Percentiles rank a stretch among this genome's conserved stretches.
Evolutionary conservation across 2,888 invertebrate genomes (phyloP).

Genomic region (Polyommatus icarus): DNA sequence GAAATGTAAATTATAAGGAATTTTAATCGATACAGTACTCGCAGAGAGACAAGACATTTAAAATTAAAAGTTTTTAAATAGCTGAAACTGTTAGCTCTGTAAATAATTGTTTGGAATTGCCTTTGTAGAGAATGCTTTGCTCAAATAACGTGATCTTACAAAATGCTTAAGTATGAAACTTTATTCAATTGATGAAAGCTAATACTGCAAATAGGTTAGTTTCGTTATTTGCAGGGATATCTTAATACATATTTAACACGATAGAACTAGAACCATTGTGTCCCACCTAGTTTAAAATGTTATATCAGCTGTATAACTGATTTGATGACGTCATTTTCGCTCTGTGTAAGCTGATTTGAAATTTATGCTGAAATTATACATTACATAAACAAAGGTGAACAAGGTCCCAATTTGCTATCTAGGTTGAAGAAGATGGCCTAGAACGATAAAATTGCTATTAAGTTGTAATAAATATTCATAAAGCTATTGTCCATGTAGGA

Average conservation of each 20-base stretch:
- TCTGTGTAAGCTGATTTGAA: neutral
- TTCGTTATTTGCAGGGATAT: too few species aligned
- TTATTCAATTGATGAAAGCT: neutral
- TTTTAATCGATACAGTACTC: neutral
- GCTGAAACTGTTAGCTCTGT: neutral
- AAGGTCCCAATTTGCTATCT: neutral
- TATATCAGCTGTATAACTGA: neutral
- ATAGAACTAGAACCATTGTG: too few species aligned
- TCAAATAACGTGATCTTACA: neutral
- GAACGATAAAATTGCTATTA: slow-evolving; percentile 11
- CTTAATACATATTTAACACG: too few species aligned
- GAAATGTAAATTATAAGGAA: neutral
- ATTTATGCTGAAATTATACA: neutral
- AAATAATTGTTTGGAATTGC: neutral
- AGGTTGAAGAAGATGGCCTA: slow-evolving; percentile 22
- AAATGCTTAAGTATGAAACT: neutral
- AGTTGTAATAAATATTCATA: slow-evolving; percentile 23
- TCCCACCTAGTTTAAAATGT: neutral
- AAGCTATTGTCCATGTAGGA: neutral
- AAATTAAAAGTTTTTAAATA: neutral
- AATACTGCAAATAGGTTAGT: neutral
- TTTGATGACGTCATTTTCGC: neutral
- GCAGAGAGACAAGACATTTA: neutral
- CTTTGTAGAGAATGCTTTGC: neutral
- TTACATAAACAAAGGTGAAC: slow-evolving; percentile 10